Base-by-base conservation (phyloP, 1,140 invertebrate genomes). In the Drosophila novamexicana region DNA sequence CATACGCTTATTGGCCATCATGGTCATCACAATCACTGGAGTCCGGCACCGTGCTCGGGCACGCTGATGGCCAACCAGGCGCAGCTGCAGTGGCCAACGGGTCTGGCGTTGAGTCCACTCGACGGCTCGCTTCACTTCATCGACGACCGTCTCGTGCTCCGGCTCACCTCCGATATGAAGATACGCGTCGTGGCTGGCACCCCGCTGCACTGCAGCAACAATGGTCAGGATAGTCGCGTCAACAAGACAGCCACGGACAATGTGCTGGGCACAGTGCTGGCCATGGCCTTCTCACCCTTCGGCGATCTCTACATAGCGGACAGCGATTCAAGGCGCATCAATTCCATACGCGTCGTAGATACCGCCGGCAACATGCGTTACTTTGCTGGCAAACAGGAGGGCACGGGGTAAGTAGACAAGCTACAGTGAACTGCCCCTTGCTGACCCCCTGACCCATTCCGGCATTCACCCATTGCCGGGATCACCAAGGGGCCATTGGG, bases 111-210 rank as follows among this genome's bases (percentile, higher is more conserved):
- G 9, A 99, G 97, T 90, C 98, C 98, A 2, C 92, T 99, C 6
- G 98, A 99, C 92, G 97, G 97, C 40, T 96, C 97, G 0, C 93
- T 99, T 1, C 97, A 99, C 90, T 98, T 99, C 79, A 97, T 99
- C 53, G 98, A 99, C 90, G 98, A 99, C 90, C 95, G 97, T 69
- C 95, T 99, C 3, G 96, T 99, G 0, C 93, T 99, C 42, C 97
- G 98, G 92, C 93, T 99, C 45, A 98, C 98, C 1, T 96, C 96
- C 39, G 97, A 98, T 83, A 95, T 97, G 94, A 98, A 98, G 93
- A 96, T 97, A 7, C 96, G 96, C 79, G 96, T 98, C 0, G 96
- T 98, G 4, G 97, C 98, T 62, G 98, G 98, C 37, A 96, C 96
- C 42, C 97, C 98, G 4, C 93, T 98, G 8, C 97, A 98, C 92